Evolutionary conservation across 2,113 vertebrate genomes (phyloP).

Genomic region (Aldabrachelys gigantea): DNA sequence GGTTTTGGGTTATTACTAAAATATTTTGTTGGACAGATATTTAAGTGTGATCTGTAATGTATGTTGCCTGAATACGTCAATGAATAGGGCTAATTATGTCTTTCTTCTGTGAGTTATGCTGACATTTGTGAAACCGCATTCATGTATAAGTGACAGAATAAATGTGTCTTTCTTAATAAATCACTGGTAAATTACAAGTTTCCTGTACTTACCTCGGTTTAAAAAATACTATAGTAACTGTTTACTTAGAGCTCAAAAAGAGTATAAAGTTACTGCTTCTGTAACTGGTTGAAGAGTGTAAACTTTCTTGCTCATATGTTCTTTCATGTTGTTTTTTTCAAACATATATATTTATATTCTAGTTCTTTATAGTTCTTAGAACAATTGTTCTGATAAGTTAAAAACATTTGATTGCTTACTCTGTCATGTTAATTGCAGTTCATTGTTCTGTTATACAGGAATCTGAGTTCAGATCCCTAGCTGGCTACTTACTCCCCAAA

Average conservation of each 20-base stretch:
- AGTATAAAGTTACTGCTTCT: neutral
- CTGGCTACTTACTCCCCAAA: neutral
- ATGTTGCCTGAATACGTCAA: conserved; percentile 49
- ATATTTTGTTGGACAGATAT: conserved; percentile 70
- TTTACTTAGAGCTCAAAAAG: conserved; percentile 20
- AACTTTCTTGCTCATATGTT: neutral
- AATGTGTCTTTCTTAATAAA: conserved; percentile 34
- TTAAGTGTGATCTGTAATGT: conserved; percentile 56
- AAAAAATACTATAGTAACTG: neutral
- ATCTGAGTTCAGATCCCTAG: neutral
- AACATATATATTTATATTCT: neutral
- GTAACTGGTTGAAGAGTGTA: neutral
- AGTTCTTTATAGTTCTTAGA: neutral
- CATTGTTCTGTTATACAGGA: neutral
- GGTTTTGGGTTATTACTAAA: conserved; percentile 68
- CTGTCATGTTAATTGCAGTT: neutral
- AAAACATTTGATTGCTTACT: neutral
- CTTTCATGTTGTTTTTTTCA: neutral
- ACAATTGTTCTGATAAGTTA: neutral
- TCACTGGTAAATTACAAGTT: conserved; percentile 46
- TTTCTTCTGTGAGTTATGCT: conserved; percentile 55
- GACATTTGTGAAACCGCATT: conserved; percentile 58
- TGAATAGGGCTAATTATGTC: conserved; percentile 24
- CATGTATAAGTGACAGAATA: conserved; percentile 15
- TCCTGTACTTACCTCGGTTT: conserved; percentile 42